Base-by-base conservation (phyloP, 2,888 invertebrate species). In the Pachliopta kotzebuea region DNA sequence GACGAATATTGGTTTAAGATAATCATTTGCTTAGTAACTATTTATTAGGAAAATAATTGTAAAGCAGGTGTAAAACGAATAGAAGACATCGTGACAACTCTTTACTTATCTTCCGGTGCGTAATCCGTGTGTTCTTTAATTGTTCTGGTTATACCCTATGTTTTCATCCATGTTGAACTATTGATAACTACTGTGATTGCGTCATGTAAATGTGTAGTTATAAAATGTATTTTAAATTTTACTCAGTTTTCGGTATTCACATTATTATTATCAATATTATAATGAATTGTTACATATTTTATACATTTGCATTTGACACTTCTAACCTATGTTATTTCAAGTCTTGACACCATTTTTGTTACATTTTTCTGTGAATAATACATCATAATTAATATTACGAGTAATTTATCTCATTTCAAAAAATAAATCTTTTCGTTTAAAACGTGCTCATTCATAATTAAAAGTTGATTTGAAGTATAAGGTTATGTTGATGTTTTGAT, bases 401-500 rank as follows among this genome's bases (percentile, higher is more conserved):
- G 67, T 60, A 60, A 21, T 14, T 55, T 9, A 37, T 42, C 26
- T 8, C 24, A 18, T 7, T 52, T 37, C 45, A 42, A n/a, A 58
- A 31, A 14, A 56, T 17, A 63, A 14, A 52, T 24, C 67, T 57
- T 37, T 23, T 55, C 31, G 54, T 62, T 57, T 63, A 52, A 58
- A 61, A 60, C 56, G 45, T 53, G 9, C 14, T 56, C 29, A 4
- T 17, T 55, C 17, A 55, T 62, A 58, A 45, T 20, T 18, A 37
- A 63, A 61, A 67, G 66, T 64, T 68, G 63, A 71, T 70, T 67
- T 60, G 58, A 65, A 70, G 72, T 71, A 71, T 86, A 84, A 90
- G 90, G 91, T 91, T 91, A 91, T 91, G 91, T 91, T 91, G 88
- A 90, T 90, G 91, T 91, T 91, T 90, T 90, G 89, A 75, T 88